Evolutionary conservation across 1,140 invertebrate genomes (phyloP), one percentile per base, ranked within the genome.

Genomic region (Tenebrio molitor): DNA sequence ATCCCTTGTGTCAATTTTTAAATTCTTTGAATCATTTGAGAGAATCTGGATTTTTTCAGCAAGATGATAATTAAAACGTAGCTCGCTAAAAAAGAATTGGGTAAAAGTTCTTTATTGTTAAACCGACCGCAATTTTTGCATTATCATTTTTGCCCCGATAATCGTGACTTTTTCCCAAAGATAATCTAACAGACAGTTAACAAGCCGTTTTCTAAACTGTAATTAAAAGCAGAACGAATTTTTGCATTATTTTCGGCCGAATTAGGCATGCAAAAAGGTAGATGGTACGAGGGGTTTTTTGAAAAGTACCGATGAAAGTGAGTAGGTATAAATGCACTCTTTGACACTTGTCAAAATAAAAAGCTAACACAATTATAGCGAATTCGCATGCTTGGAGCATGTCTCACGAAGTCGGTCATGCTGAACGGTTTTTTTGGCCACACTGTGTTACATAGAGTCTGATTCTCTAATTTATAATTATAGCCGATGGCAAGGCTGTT

Each of bases 101-200:
- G 50, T 58, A 58, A 58, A 58, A 58, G 50, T 58, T 58, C 0
- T 53, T 58, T 29, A 25, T 29, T 25, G 50, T 58, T 58, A 50
- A 50, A 50, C n/a, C n/a, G n/a, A n/a, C n/a, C n/a, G 15, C 44
- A 50, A 50, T 50, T 58, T 58, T 34, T 58, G 50, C 50, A 58
- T 14, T 29, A 58, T 58, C 50, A 58, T 23, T 58, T 58, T 33
- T 58, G 21, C 29, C 23, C 12, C 29, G 50, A 25, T 25, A 58
- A 4, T 50, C 36, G 4, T 39, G 2, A 3, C 2, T 39, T 39
- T 39, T 12, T 7, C 5, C 5, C 5, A 29, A 8, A 29, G 36
- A 39, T 5, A 39, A 39, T 39, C 36, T 39, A 39, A 39, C n/a
- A n/a, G 36, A 3, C 2, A n/a, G 2, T 39, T 39, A 39, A 39